phyloP scores from a whole-genome alignment of 2,888 invertebrate genomes.

The Sinohyriopsis cumingii region DNA sequence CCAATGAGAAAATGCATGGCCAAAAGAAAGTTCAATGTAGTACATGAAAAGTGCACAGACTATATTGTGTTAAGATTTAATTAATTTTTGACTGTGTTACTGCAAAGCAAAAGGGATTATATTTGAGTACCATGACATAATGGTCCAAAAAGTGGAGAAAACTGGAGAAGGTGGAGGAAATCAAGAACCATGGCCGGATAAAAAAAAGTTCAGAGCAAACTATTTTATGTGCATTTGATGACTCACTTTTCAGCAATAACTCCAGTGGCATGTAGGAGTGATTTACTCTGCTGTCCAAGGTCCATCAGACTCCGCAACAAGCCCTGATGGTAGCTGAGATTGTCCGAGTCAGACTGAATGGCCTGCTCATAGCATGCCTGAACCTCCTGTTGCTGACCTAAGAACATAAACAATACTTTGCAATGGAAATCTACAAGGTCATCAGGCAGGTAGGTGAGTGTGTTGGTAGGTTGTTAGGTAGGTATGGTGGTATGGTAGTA shows the following conservation, averaged over 20 bases:
- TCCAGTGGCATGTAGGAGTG: slow-evolving; percentile 83
- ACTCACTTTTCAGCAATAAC: slow-evolving; percentile 66
- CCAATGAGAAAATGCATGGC: no score
- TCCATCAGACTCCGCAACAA: slow-evolving; percentile 90
- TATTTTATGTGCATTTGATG: neutral
- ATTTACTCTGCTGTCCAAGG: slow-evolving; percentile 89
- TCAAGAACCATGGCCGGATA: no score
- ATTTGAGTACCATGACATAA: no score
- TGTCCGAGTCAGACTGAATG: slow-evolving; percentile 76
- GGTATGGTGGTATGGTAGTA: no score
- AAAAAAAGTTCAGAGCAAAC: neutral
- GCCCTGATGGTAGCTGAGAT: slow-evolving; percentile 76
- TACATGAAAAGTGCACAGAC: neutral
- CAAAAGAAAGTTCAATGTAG: neutral
- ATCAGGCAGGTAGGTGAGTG: no score
- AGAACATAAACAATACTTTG: slow-evolving; percentile 2
- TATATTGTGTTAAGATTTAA: neutral
- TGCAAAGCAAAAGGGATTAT: no score
- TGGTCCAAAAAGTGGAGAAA: no score
- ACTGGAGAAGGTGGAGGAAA: no score
- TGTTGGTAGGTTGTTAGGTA: no score
- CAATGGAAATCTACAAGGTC: neutral
- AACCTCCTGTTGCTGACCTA: slow-evolving; percentile 79
- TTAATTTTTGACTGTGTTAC: neutral
- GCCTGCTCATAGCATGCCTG: slow-evolving; percentile 90